Percentiles rank a stretch among this genome's conserved stretches.
Conservation (phyloP, 2,113 vertebrate species). For the Pterocles gutturalis region DNA sequence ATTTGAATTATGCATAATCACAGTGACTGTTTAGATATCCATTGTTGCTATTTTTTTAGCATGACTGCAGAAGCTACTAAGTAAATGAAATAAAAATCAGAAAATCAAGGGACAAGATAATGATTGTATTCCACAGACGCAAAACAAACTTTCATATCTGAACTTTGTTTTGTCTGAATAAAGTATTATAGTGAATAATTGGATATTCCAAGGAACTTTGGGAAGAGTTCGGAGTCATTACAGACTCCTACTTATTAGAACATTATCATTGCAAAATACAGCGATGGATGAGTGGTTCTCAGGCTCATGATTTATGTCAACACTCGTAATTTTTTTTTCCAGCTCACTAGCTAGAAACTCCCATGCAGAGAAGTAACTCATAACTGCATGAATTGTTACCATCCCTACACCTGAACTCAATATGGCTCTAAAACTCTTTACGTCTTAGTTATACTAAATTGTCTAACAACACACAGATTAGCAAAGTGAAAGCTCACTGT, state of each 20-base stretch:
- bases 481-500: not conserved
- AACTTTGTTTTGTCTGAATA: not conserved
- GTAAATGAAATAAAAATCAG: not conserved
- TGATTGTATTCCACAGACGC: not conserved
- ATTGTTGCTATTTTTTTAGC: not conserved
- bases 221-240: not conserved
- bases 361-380: not conserved
- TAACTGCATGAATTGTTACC: not conserved
- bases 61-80: not conserved
- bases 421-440: not conserved
- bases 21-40: not conserved
- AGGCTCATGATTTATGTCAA: not conserved
- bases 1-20: not conserved
- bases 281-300: not conserved
- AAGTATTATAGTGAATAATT: not conserved
- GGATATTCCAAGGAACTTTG: not conserved
- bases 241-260: not conserved
- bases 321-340: not conserved
- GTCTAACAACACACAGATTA: not conserved
- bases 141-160: not conserved
- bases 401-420: not conserved
- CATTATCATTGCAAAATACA: conserved; percentile 1
- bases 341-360: not conserved
- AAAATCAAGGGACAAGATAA: not conserved
- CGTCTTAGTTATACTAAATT: not conserved